A percentile compares a stretch with the other conserved stretches of the same genome.
Evolutionary conservation across 2,888 invertebrate species (phyloP).

Genomic region (Hipparchia semele): DNA sequence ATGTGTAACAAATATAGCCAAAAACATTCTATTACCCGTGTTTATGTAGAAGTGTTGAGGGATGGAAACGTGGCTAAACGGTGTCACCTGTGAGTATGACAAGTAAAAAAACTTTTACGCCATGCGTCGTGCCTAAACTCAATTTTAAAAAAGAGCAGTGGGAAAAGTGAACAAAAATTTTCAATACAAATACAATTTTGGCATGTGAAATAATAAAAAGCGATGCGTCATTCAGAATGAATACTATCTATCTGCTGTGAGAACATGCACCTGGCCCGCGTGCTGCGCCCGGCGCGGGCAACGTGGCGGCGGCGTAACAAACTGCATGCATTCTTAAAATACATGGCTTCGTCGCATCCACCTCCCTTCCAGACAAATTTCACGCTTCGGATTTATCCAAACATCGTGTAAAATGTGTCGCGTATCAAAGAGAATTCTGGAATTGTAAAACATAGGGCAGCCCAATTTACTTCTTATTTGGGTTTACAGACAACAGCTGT

Average conservation of each 20-base stretch:
- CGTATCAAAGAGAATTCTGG: not conserved
- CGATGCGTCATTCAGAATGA: slow-evolving; percentile 21
- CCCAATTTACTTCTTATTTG: not conserved
- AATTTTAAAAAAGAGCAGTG: not conserved
- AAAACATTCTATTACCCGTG: too few species aligned
- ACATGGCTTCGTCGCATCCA: slow-evolving; percentile 26
- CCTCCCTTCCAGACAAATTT: not conserved
- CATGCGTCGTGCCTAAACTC: too few species aligned
- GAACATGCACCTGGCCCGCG: slow-evolving; percentile 40
- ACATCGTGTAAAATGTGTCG: slow-evolving; percentile 8
- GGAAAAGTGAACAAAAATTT: not conserved
- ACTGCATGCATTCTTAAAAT: slow-evolving; percentile 41
- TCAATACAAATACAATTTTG: not conserved
- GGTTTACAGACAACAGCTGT: too few species aligned
- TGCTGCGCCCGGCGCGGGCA: not conserved
- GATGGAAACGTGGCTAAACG: too few species aligned
- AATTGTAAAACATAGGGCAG: not conserved
- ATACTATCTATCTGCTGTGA: slow-evolving; percentile 40
- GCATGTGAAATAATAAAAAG: slow-evolving; percentile 12
- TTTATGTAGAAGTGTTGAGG: too few species aligned
- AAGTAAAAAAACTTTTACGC: not conserved
- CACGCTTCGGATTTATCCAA: not conserved
- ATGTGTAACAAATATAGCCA: too few species aligned
- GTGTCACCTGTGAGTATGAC: too few species aligned
- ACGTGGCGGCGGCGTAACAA: slow-evolving; percentile 31